Evolutionary conservation across 1,140 invertebrate species (phyloP), one percentile per base, ranked within the genome.

Genomic region (Drosophila mojavensis): DNA sequence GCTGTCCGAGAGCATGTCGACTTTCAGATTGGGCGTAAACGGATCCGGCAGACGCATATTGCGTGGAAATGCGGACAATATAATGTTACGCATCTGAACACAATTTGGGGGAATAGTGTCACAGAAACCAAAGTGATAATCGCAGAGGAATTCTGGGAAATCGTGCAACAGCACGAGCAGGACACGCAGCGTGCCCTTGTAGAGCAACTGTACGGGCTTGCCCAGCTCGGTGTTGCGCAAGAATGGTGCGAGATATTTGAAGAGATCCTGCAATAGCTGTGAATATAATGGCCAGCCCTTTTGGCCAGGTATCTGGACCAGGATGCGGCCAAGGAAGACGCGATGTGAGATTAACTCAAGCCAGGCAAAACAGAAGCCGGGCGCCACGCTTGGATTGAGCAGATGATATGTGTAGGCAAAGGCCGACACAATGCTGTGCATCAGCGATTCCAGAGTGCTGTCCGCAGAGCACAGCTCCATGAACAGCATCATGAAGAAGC

Each of bases 81-180:
- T 98, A 7, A 99, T 93, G 92, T 99, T 99, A 43, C 99, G 95
- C 97, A 99, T 98, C 93, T 99, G 98, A 80, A 99, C 98, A 91
- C 99, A 99, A 92, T 99, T 99, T 0, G 98, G 97, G 72, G 99
- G 98, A 86, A 99, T 99, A 47, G 98, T 98, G 93, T 99, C 99
- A 93, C 99, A 99, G 93, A 99, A 99, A n/a, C 97, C 97, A 91
- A 99, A 99, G 92, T 99, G 98, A 92, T 99, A 99, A 90, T 99
- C 99, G 91, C 98, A 99, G 24, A 99, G 94, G 91, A 99, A 99
- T 92, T 99, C 99, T 0, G 99, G 99, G 92, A 99, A 99, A 93
- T 99, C 99, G 90, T 99, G 98, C 2, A 99, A 94, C 11, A 99
- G 93, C 0, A 99, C 98, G 11, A 99, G 93, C n/a, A 99, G 93